Evolutionary conservation across 2,797 vertebrate genomes (phyloP), one percentile per base, ranked within the genome.

Genomic region (Schizopygopsis pylzovi): DNA sequence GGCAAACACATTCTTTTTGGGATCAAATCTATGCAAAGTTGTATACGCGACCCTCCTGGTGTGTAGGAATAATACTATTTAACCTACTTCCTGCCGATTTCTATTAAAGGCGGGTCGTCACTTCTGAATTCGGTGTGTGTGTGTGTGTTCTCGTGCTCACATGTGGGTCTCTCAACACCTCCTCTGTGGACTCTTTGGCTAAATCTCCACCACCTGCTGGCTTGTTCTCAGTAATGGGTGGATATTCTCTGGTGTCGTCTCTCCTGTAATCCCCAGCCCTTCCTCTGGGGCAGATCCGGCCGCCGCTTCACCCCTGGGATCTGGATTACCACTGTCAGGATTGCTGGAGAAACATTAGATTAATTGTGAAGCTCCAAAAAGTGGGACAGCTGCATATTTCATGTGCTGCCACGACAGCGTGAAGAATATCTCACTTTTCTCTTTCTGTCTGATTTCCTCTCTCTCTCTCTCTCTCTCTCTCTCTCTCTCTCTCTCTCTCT

Each of bases 321-420:
- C 82, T 33, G 89, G 93, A 94, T 94, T 94, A 94, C 91, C 85
- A 28, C 54, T 92, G 92, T 94, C 92, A 91, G 91, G 93, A 93
- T 93, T 91, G 91, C 87, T 86, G 89, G 79, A 89, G 91, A 92
- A 95, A 93, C 91, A 92, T 87, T 78, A 91, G 92, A 94, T 93
- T 93, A 90, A 95, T 94, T 94, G 93, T 85, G 83, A 59, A 87
- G 86, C 82, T 88, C 87, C 87, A 41, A 83, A 88, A 93, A 91
- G 86, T 91, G 87, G 92, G 90, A 92, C 89, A 87, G 91, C 84
- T 85, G 85, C 88, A 89, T 86, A 91, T 89, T 90, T 90, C 81
- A 91, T 87, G 88, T 91, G 54, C 68, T 16, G 75, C 79, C 47
- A 63, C 47, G 28, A 63, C 37, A 11, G 56, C 45, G 84, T 67